Conservation (phyloP, 2,888 invertebrate genomes). For the Drosophila heteroneura region DNA sequence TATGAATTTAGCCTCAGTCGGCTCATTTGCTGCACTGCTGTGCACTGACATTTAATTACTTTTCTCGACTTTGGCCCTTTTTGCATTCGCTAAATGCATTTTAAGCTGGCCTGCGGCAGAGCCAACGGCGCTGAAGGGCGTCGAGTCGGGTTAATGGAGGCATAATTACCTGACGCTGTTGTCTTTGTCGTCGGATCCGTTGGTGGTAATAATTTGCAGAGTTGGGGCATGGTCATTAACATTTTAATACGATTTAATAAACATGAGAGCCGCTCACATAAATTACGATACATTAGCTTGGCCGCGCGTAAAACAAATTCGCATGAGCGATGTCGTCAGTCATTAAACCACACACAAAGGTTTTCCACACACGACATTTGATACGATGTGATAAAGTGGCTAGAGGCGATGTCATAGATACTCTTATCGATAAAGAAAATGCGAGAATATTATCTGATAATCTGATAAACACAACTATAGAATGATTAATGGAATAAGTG, state of each 20-base stretch:
- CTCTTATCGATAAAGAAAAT: background rate
- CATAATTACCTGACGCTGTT: slow-evolving; percentile 71
- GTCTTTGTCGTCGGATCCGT: slow-evolving; percentile 10
- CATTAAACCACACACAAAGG: slow-evolving; percentile 21
- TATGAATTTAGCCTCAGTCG: slow-evolving; percentile 53
- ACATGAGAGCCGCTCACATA: slow-evolving; percentile 65
- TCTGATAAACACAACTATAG: background rate
- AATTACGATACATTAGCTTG: slow-evolving; percentile 56
- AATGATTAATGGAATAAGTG: background rate
- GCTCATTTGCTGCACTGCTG: slow-evolving; percentile 50
- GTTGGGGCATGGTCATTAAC: slow-evolving; percentile 71
- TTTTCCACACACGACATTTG: slow-evolving; percentile 4
- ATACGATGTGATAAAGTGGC: background rate
- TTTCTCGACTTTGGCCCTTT: slow-evolving; percentile 65
- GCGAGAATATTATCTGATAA: background rate
- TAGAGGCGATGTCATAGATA: background rate
- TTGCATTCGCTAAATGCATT: slow-evolving; percentile 69
- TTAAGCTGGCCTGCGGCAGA: slow-evolving; percentile 39
- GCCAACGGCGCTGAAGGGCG: slow-evolving; percentile 32
- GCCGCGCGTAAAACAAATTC: slow-evolving; percentile 38
- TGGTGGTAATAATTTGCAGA: slow-evolving; percentile 63
- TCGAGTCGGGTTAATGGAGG: slow-evolving; percentile 68
- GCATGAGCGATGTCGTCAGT: slow-evolving; percentile 69
- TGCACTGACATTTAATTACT: slow-evolving; percentile 66
- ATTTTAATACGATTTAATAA: slow-evolving; percentile 77